Conservation (phyloP, 2,888 invertebrate genomes). For the Ochropacha duplaris region DNA sequence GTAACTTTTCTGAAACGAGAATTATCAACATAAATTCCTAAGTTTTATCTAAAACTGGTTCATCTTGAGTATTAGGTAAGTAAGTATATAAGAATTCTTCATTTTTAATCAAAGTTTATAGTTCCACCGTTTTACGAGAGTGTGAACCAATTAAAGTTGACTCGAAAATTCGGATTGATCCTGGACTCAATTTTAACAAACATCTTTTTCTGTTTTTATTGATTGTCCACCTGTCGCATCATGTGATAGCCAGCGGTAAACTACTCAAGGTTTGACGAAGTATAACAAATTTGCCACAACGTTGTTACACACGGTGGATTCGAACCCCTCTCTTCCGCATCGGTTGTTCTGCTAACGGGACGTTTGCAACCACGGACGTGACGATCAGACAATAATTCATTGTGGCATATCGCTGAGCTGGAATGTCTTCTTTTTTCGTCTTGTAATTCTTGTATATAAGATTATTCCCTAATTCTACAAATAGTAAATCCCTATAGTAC, state of each 20-base stretch:
- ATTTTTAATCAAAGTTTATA: not conserved
- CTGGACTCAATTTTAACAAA: too few species aligned
- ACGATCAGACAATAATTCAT: slow-evolving; percentile 27
- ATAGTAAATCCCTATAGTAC: not conserved
- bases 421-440: not conserved
- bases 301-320: slow-evolving; percentile 31
- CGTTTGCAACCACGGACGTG: slow-evolving; percentile 20
- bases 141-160: too few species aligned
- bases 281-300: slow-evolving; percentile 10
- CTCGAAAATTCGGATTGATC: too few species aligned
- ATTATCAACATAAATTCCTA: not conserved
- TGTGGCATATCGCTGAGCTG: not conserved
- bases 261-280: slow-evolving; percentile 7
- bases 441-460: not conserved
- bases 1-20: not conserved
- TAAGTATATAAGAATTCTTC: not conserved
- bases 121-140: not conserved
- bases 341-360: slow-evolving; percentile 34
- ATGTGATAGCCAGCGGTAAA: not conserved
- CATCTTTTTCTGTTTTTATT: not conserved
- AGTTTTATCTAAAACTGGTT: not conserved
- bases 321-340: slow-evolving; percentile 39
- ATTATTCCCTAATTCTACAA: not conserved
- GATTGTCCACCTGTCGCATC: not conserved
- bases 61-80: not conserved